Base-by-base conservation (phyloP, 2,888 invertebrate species). In the Griposia aprilina region DNA sequence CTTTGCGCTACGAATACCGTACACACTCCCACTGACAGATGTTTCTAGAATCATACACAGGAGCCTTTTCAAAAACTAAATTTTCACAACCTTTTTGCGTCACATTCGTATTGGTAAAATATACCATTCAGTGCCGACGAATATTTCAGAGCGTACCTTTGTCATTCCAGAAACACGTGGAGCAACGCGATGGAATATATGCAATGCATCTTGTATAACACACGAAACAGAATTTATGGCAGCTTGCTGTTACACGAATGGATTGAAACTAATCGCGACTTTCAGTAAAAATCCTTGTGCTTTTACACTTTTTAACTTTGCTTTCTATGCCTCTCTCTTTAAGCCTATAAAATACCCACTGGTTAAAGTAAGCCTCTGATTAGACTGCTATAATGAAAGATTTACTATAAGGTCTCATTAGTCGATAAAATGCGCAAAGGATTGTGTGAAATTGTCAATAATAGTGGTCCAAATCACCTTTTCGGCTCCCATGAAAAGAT, bases 1-100 rank as follows among this genome's bases (percentile, higher is more conserved):
- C 95, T 95, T 95, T 94, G 92, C 94, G 92, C 92, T 91, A 90
- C 92, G 93, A 93, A 93, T 92, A 91, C 93, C 90, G 90, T 92
- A 93, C 92, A 91, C 93, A 93, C 90, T 89, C 89, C 84, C 78
- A 85, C 84, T 92, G 93, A 92, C 91, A 93, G 91, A 93, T 93
- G 90, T 93, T 91, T 90, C 91, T 88, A 92, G 91, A 88, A 87
- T 83, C 84, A 80, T 84, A 84, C 84, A 87, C 84, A 87, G 84
- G 68, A 81, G 76, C 84, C 82, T 88, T 89, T 89, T 88, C 66
- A 77, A 71, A 76, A 77, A 80, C 57, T 74, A 66, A 30, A 82
- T 72, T 74, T 84, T 86, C 70, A 87, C 66, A 77, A 59, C 36
- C 57, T 83, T 85, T 87, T 87, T 81, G 63, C 71, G 62, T 66